These are phyloP conservation scores for Aquatica leii DNA, from an alignment of 2,888 invertebrate genomes.

Conservation along the genomic window DNA sequence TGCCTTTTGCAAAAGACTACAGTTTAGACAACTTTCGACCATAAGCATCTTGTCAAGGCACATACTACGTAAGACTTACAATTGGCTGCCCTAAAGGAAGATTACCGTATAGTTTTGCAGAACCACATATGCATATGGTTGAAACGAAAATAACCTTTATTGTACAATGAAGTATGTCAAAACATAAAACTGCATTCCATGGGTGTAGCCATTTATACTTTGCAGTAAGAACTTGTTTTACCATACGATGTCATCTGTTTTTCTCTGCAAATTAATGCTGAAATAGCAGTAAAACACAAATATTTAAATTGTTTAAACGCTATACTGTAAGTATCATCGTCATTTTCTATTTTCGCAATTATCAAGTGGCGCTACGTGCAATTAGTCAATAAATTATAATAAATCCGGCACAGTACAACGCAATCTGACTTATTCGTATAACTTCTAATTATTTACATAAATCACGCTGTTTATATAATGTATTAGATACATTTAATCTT, in stretches of 20 bases:
- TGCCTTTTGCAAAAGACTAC: neutral
- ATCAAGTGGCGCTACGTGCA: slow-evolving; percentile 6
- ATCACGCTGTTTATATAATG: slow-evolving; percentile 5
- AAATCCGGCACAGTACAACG: neutral
- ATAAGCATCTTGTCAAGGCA: neutral
- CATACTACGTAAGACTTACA: slow-evolving; percentile 26
- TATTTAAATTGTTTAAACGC: slow-evolving; percentile 16
- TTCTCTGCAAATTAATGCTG: slow-evolving; percentile 52
- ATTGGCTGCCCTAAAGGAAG: slow-evolving; percentile 29
- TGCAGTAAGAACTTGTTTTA: slow-evolving; percentile 55
- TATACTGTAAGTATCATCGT: slow-evolving; percentile 1
- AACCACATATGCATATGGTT: slow-evolving; percentile 36
- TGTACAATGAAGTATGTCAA: slow-evolving; percentile 52
- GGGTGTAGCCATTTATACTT: slow-evolving; percentile 52
- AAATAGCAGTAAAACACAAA: slow-evolving; percentile 45
- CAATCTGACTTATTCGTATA: too few species aligned
- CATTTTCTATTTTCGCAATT: slow-evolving; percentile 6
- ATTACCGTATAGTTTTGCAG: slow-evolving; percentile 32
- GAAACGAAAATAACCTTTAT: slow-evolving; percentile 43
- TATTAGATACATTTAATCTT: slow-evolving; percentile 7
- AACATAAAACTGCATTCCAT: slow-evolving; percentile 55
- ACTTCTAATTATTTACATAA: slow-evolving; percentile 3
- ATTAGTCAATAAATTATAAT: neutral
- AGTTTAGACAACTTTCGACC: slow-evolving; percentile 18
- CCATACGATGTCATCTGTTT: slow-evolving; percentile 54